Base-by-base conservation (phyloP, 2,888 invertebrate species). In the Scaptomyza parva region DNA sequence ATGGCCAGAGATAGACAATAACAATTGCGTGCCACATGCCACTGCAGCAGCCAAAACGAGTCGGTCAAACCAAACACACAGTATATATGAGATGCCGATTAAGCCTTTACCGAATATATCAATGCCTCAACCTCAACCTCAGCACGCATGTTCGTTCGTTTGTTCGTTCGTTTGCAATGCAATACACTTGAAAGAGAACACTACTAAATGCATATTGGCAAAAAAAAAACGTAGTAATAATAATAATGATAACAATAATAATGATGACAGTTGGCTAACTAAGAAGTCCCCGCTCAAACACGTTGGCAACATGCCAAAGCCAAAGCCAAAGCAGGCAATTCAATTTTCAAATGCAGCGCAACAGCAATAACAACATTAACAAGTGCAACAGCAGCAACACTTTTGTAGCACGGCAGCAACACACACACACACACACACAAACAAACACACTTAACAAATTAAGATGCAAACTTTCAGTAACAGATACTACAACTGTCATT, bases 231-330 rank as follows among this genome's bases (percentile, higher is more conserved):
- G n/a, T n/a, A n/a, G n/a, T n/a, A n/a, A 17, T 35, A 35, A 35
- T 35, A 7, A 35, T 35, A 14, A 35, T 35, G 6, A 80, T 84
- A 7, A 35, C 14, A 14, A 35, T 35, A 8, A 80, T 84, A 84
- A 88, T 88, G 88, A 83, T 88, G 82, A 88, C 83, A 87, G 82
- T 87, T 76, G 79, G 64, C 76, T 76, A 83, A 82, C 87, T 82
- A 76, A 78, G 76, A n/a, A n/a, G n/a, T n/a, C n/a, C n/a, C n/a
- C n/a, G n/a, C n/a, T 50, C 87, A 69, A 65, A 73, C 61, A 64
- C 71, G 57, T 70, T 45, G 61, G 45, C 53, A 62, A 73, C 72
- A 54, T 14, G 43, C 26, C 33, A 33, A 45, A 65, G 54, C 58
- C n/a, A n/a, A n/a, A n/a, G n/a, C n/a, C n/a, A n/a, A 57, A 54